These are phyloP conservation scores for Mimas tiliae DNA, from an alignment of 2,888 invertebrate species.

Conservation along the genomic window DNA sequence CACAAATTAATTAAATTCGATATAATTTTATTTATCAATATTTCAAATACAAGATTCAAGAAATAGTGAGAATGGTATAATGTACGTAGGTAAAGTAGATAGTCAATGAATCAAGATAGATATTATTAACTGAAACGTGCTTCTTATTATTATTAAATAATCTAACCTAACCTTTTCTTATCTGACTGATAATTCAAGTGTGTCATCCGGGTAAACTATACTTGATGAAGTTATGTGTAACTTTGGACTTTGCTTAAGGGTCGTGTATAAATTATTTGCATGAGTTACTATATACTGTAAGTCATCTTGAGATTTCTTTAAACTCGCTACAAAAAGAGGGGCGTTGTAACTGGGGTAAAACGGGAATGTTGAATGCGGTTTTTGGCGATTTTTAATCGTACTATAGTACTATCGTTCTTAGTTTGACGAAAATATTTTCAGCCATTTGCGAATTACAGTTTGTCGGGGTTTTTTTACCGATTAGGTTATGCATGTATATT, in stretches of 20 bases:
- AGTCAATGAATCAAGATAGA: not conserved
- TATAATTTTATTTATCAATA: no score
- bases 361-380: no score
- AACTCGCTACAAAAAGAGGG: not conserved
- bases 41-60: no score
- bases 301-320: not conserved
- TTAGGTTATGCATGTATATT: no score
- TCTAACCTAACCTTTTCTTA: not conserved
- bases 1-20: no score
- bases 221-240: not conserved
- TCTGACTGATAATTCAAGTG: not conserved
- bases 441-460: no score
- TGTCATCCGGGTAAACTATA: conserved; percentile 13
- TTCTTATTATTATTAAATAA: not conserved
- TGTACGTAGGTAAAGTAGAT: not conserved
- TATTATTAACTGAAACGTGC: not conserved
- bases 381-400: no score
- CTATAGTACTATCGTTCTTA: no score
- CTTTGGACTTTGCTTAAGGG: not conserved
- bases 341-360: no score
- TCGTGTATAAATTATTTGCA: not conserved
- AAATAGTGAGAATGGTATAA: no score
- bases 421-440: no score
- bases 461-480: no score
- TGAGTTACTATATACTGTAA: not conserved